Base-by-base conservation (phyloP, 2,888 invertebrate genomes). In the Oeneis ivallda region DNA sequence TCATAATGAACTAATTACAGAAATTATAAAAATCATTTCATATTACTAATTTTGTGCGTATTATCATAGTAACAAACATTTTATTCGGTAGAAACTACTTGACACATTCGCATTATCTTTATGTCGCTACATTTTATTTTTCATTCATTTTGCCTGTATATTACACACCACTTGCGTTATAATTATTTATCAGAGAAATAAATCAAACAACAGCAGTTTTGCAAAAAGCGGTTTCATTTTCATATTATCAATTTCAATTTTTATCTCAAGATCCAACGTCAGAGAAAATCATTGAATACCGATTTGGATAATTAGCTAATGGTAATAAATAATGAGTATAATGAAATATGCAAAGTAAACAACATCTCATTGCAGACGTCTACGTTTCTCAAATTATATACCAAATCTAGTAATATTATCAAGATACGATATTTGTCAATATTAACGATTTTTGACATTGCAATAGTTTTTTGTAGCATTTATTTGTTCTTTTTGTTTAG, bases 401-500 rank as follows among this genome's bases (percentile, higher is more conserved):
- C 19, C 17, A 54, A 39, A 54, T 39, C 17, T 10, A 39, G 5
- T 17, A n/a, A 45, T n/a, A 3, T 11, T 39, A 54, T 54, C 7
- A 56, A 41, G 19, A 41, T 7, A 17, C 17, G 17, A 13, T 2
- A 6, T 8, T 15, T 17, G 11, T 39, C 37, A 39, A 56, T 41
- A 56, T 19, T 56, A 19, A 53, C 37, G 6, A 19, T 34, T 58
- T 45, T 58, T 5, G 45, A 32, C 11, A 32, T n/a, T 32, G n/a
- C n/a, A n/a, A 15, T 45, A 19, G 11, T 32, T 15, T 9, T 58
- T 45, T 32, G 10, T 9, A 9, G 43, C 2, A 26, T 54, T 37
- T 54, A 52, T 15, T 56, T 47, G 50, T 70, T 64, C 32, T 62
- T 50, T 11, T 62, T 66, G 13, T 62, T 66, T 0, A 76, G 26